phyloP scores from a whole-genome alignment of 2,797 vertebrate species.

The Pogonophryne albipinna region DNA sequence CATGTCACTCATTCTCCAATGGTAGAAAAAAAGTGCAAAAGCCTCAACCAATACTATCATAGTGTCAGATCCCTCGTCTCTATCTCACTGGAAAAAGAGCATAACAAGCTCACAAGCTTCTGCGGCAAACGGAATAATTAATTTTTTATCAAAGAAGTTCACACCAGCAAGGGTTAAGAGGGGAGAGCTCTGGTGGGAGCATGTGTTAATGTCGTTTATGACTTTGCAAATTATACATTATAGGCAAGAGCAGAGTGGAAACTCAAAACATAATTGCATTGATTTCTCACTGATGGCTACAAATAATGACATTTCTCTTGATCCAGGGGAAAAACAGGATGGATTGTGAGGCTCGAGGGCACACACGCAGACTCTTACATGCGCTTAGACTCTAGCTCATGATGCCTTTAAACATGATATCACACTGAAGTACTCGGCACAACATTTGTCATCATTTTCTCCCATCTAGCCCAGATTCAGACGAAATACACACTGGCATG shows the following conservation, averaged over 20 bases:
- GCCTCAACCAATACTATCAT: neutral
- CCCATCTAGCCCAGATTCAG: conserved; percentile 44
- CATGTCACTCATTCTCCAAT: conserved; percentile 58
- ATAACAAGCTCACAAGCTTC: conserved; percentile 15
- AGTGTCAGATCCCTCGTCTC: conserved; percentile 23
- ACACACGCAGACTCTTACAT: conserved; percentile 44
- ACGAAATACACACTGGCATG: conserved; percentile 51
- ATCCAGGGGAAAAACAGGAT: conserved; percentile 78
- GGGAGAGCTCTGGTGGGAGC: conserved; percentile 59
- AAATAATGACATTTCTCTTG: conserved; percentile 88
- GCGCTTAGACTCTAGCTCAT: conserved; percentile 46
- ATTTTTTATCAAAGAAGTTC: conserved; percentile 58
- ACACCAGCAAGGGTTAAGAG: conserved; percentile 62
- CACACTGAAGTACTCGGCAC: conserved; percentile 34
- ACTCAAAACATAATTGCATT: conserved; percentile 84
- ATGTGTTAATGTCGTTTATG: conserved; percentile 80
- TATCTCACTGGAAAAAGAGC: neutral
- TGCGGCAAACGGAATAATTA: conserved; percentile 63
- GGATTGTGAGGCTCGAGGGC: conserved; percentile 78
- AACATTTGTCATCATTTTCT: conserved; percentile 59
- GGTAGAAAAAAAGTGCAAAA: conserved; percentile 34
- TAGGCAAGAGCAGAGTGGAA: conserved; percentile 84
- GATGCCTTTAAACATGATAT: conserved; percentile 70
- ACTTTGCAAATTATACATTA: conserved; percentile 79
- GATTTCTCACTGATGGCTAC: conserved; percentile 85